A percentile compares a stretch with the other conserved stretches of the same genome.
These are phyloP conservation scores for Heliconius ethilla DNA, from an alignment of 2,888 invertebrate genomes.

Conservation along the genomic window DNA sequence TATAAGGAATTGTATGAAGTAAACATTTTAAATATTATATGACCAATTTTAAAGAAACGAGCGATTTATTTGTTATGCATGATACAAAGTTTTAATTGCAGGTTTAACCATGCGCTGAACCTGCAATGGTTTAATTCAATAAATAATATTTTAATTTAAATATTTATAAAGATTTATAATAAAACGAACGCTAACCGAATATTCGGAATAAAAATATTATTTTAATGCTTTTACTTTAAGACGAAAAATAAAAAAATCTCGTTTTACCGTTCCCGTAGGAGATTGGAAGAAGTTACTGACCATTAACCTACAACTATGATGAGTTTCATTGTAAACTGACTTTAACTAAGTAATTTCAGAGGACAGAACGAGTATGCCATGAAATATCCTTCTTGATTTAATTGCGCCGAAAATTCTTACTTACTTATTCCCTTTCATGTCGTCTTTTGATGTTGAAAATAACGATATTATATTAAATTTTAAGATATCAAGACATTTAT, in stretches of 20 bases:
- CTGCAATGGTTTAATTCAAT: neutral
- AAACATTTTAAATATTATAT: conserved; percentile 19
- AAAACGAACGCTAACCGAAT: neutral
- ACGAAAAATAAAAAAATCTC: neutral
- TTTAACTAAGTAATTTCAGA: conserved; percentile 2
- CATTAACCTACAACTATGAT: neutral
- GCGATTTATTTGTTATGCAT: neutral
- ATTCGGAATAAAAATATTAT: neutral
- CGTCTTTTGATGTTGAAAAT: conserved; percentile 8
- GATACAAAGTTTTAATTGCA: conserved; percentile 10
- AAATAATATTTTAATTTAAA: neutral
- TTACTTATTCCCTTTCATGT: conserved; percentile 9
- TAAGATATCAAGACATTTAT: neutral
- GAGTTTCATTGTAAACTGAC: neutral
- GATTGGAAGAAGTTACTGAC: neutral
- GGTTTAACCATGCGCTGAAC: neutral
- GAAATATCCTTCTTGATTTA: neutral
- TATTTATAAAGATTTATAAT: neutral
- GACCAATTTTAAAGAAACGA: conserved; percentile 6
- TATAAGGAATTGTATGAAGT: conserved; percentile 10
- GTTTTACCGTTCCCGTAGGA: neutral
- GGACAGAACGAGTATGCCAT: neutral
- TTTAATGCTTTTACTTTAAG: neutral
- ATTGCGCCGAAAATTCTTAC: conserved; percentile 19
- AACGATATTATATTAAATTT: neutral